Conservation (phyloP, 2,113 vertebrate genomes). For the Onychostruthus taczanowskii region DNA sequence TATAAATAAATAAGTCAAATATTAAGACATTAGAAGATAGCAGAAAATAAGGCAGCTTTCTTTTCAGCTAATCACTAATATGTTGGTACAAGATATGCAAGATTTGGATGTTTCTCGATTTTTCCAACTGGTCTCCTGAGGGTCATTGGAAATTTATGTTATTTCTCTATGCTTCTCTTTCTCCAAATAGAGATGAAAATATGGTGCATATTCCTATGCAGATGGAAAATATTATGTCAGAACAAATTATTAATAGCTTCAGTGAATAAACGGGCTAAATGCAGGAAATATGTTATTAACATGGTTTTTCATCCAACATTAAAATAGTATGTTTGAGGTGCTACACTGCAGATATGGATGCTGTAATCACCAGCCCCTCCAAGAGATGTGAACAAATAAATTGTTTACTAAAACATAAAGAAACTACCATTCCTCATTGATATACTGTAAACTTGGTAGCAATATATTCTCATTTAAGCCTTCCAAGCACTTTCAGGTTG, state of each 20-base stretch:
- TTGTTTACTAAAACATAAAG: neutral
- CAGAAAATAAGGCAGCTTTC: neutral
- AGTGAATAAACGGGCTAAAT: neutral
- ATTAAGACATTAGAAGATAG: neutral
- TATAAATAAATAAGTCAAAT: neutral
- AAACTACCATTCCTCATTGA: neutral
- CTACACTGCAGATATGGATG: neutral
- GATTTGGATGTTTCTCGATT: neutral
- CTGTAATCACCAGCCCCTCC: neutral
- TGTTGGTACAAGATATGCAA: neutral
- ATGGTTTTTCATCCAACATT: neutral
- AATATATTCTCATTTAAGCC: conserved; percentile 36
- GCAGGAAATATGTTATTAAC: neutral
- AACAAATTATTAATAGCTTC: neutral
- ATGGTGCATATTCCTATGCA: neutral
- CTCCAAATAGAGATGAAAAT: neutral
- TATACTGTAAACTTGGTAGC: neutral
- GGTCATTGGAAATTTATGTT: neutral
- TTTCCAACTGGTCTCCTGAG: neutral
- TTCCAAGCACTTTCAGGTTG: conserved; percentile 1
- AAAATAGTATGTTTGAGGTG: neutral
- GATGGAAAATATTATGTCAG: neutral
- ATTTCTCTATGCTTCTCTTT: neutral
- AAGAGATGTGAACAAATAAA: neutral
- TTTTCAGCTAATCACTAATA: neutral